phyloP scores from a whole-genome alignment of 2,888 invertebrate genomes.

The Kryphioiulus occultus region DNA sequence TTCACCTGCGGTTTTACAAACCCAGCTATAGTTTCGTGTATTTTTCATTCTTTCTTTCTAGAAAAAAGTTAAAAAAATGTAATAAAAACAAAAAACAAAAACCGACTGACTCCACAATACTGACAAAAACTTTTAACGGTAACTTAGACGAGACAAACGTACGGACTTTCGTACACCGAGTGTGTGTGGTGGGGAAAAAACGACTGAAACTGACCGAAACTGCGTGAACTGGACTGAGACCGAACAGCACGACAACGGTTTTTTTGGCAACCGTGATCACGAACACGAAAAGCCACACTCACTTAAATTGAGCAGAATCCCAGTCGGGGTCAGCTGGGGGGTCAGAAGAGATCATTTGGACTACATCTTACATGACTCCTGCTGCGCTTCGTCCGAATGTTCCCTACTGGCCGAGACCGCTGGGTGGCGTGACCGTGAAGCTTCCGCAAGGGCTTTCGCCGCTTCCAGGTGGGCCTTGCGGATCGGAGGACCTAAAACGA shows the following conservation, averaged over 20 bases:
- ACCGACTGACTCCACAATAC: too few species aligned
- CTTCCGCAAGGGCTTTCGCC: not conserved
- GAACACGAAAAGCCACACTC: not conserved
- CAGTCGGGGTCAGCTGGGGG: not conserved
- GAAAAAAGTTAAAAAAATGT: too few species aligned
- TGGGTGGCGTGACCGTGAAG: not conserved
- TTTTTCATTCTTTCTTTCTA: too few species aligned
- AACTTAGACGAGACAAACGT: too few species aligned
- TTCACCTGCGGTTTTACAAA: too few species aligned
- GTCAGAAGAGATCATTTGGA: not conserved
- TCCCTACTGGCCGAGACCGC: not conserved
- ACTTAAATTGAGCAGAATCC: not conserved
- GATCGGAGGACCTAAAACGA: slow-evolving; percentile 40
- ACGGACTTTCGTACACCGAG: not conserved
- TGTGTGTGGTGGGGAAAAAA: not conserved
- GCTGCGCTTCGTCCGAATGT: not conserved
- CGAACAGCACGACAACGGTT: not conserved
- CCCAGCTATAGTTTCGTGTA: too few species aligned
- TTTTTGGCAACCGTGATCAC: not conserved
- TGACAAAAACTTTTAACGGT: too few species aligned
- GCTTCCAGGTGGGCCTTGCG: slow-evolving; percentile 39
- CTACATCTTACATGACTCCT: slow-evolving; percentile 41
- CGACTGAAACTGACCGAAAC: not conserved
- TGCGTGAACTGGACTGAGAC: not conserved
- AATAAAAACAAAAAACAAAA: too few species aligned